Evolutionary conservation across 2,797 vertebrate genomes (phyloP).

Genomic region (Lutjanus argentimaculatus): DNA sequence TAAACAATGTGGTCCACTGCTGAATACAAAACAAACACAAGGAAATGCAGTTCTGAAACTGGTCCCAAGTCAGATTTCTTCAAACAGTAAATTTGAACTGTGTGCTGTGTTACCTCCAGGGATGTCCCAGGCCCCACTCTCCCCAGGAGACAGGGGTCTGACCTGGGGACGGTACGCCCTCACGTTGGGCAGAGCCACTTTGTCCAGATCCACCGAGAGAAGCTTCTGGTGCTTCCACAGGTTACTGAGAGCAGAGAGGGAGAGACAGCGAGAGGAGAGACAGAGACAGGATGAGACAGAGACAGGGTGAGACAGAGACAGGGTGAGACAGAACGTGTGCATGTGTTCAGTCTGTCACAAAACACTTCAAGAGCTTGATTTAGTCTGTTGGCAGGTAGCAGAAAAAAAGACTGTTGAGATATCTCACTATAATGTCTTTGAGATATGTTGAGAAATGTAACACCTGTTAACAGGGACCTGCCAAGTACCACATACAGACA

Average conservation of each 20-base stretch:
- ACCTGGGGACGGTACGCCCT: slow-evolving; percentile 95
- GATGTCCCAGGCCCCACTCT: slow-evolving; percentile 98
- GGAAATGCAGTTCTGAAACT: background rate
- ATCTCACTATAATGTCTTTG: background rate
- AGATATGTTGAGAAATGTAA: background rate
- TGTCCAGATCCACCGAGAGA: slow-evolving; percentile 96
- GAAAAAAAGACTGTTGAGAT: background rate
- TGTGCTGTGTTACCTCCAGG: slow-evolving; percentile 91
- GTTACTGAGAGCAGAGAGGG: slow-evolving; percentile 86
- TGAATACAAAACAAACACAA: background rate
- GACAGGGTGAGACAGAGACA: background rate
- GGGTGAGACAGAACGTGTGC: too few species aligned
- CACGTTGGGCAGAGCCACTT: slow-evolving; percentile 93
- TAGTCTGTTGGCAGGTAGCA: background rate
- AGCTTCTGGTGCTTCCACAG: slow-evolving; percentile 99
- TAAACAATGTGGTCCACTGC: background rate
- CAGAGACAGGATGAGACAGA: fast-evolving
- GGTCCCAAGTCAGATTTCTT: background rate
- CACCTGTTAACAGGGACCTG: background rate
- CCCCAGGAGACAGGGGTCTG: slow-evolving; percentile 96
- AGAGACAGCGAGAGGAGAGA: background rate
- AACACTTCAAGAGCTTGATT: background rate
- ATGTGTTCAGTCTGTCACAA: too few species aligned
- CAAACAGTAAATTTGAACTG: background rate
- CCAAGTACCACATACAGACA: background rate